A percentile compares a stretch with the other conserved stretches of the same genome.
These are phyloP conservation scores for Megatriorchis doriae DNA, from an alignment of 2,113 vertebrate species.

Conservation along the genomic window DNA sequence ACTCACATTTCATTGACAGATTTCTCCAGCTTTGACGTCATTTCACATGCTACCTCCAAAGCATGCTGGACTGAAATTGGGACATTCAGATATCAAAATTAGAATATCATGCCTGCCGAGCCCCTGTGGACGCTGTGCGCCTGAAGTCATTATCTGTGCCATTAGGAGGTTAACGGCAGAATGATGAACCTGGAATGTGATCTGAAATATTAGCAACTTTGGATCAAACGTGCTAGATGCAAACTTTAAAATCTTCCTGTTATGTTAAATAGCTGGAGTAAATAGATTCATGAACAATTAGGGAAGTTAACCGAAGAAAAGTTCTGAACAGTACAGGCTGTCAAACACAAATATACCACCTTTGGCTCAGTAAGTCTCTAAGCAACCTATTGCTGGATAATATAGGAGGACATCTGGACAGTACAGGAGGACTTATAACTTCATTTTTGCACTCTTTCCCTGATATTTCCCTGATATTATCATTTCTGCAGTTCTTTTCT, in stretches of 20 bases:
- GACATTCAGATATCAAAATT: not conserved
- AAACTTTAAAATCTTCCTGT: not conserved
- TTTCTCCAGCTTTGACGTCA: not conserved
- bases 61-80: not conserved
- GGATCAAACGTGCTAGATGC: not conserved
- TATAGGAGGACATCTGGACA: not conserved
- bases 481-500: not conserved
- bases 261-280: not conserved
- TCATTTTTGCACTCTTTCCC: not conserved
- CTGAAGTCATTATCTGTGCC: not conserved
- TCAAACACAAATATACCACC: not conserved
- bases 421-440: not conserved
- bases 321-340: not conserved
- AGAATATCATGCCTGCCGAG: not conserved
- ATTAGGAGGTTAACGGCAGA: rapidly evolving
- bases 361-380: not conserved
- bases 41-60: not conserved
- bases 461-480: not conserved
- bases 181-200: not conserved
- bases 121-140: rapidly evolving
- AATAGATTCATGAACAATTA: not conserved
- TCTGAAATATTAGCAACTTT: not conserved
- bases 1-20: not conserved
- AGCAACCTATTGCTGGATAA: not conserved
- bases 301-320: not conserved